Percentiles rank a stretch among this genome's conserved stretches.
These are phyloP conservation scores for Hybos culiciformis DNA, from an alignment of 2,888 invertebrate genomes.

Conservation along the genomic window DNA sequence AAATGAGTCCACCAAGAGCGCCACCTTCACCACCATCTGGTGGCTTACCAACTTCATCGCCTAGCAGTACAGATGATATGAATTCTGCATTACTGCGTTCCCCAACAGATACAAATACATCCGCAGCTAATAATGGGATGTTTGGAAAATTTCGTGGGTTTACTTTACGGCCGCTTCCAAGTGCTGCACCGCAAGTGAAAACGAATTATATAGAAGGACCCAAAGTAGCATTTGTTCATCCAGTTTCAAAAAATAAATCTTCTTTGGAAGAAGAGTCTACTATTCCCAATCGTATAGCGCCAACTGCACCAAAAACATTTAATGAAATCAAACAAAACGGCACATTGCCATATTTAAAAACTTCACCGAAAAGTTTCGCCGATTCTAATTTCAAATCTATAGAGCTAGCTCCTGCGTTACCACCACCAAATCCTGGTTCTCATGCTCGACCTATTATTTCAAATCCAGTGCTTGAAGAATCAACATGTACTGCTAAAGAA, in stretches of 20 bases:
- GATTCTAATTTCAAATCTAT: slow-evolving; percentile 9
- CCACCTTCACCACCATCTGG: slow-evolving; percentile 24
- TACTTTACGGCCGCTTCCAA: slow-evolving; percentile 42
- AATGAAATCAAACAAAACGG: slow-evolving; percentile 20
- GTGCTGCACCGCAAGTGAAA: slow-evolving; percentile 21
- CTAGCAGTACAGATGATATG: slow-evolving; percentile 54
- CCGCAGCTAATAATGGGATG: slow-evolving; percentile 45
- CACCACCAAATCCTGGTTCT: slow-evolving; percentile 48
- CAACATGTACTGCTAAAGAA: slow-evolving; percentile 66
- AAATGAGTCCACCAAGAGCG: slow-evolving; percentile 13
- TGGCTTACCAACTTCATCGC: slow-evolving; percentile 38
- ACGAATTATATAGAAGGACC: slow-evolving; percentile 26
- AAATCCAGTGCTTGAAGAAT: slow-evolving; percentile 65
- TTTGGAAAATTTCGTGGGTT: slow-evolving; percentile 83
- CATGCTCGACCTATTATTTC: slow-evolving; percentile 63
- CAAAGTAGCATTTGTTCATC: slow-evolving; percentile 43
- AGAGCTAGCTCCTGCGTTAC: slow-evolving; percentile 39
- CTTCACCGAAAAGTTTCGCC: slow-evolving; percentile 12
- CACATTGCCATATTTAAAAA: slow-evolving; percentile 16
- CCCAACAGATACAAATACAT: slow-evolving; percentile 40
- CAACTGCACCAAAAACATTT: slow-evolving; percentile 49
- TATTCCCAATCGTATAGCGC: slow-evolving; percentile 43
- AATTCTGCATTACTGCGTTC: slow-evolving; percentile 51
- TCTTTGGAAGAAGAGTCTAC: slow-evolving; percentile 19
- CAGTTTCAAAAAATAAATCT: slow-evolving; percentile 21